Percentiles rank a stretch among this genome's conserved stretches.
Evolutionary conservation across 1,140 invertebrate genomes (phyloP).

Genomic region (Daktulosphaira vitifoliae): DNA sequence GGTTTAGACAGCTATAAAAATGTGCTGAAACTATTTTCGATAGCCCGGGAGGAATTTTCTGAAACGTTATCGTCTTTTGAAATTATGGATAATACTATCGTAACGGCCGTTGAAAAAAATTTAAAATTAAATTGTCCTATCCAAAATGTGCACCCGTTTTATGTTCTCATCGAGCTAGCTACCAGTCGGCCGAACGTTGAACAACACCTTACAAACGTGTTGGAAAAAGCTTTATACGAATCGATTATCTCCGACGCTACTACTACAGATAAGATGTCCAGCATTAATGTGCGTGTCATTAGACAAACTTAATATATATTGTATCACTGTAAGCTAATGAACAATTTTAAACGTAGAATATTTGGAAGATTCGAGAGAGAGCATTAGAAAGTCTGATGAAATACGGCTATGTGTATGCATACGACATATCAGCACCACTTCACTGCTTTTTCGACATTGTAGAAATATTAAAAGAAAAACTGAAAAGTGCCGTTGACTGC

Average conservation of each 20-base stretch:
- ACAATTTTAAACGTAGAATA: too few relatives aligned
- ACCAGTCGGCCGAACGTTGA: conserved; percentile 50
- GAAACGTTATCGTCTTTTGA: conserved; percentile 93
- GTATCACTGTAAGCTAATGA: too few relatives aligned
- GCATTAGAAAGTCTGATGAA: conserved; percentile 66
- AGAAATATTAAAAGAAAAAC: neutral
- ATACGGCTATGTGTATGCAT: conserved; percentile 90
- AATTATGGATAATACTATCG: conserved; percentile 67
- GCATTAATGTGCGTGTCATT: neutral
- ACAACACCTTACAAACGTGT: neutral
- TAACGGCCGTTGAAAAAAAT: conserved; percentile 44
- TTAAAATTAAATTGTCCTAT: conserved; percentile 36
- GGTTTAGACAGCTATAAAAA: conserved; percentile 65
- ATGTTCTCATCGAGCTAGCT: conserved; percentile 84
- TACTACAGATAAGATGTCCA: conserved; percentile 4
- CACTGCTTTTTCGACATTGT: conserved; percentile 75
- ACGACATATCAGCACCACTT: conserved; percentile 85
- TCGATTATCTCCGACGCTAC: conserved; percentile 15
- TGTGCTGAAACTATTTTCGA: conserved; percentile 63
- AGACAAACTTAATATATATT: too few relatives aligned
- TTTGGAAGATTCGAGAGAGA: conserved; percentile 79
- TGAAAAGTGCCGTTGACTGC: neutral
- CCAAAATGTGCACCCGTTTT: conserved; percentile 61
- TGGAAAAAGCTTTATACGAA: neutral
- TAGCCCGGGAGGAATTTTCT: conserved; percentile 62